Conservation (phyloP, 2,113 vertebrate species). For the Solenodon paradoxus region DNA sequence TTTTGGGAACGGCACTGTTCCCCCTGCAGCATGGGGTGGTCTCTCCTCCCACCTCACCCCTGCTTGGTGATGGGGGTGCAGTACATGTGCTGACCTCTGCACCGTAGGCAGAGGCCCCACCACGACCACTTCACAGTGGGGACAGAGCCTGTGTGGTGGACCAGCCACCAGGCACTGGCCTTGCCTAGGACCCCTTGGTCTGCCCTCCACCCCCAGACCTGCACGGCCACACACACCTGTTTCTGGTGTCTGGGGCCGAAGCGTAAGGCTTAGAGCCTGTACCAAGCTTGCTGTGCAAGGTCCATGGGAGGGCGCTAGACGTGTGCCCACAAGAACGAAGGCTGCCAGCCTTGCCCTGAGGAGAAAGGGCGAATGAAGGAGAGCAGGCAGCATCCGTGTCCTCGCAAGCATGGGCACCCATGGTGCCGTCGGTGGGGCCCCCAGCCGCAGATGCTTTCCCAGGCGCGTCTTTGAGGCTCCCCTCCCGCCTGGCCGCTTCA, state of each 20-base stretch:
- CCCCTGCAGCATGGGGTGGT: background rate
- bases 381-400: too few relatives aligned
- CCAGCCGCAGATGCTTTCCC: too few relatives aligned
- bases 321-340: constrained; percentile 63
- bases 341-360: constrained; percentile 34
- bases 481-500: too few relatives aligned
- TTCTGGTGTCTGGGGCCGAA: constrained; percentile 58
- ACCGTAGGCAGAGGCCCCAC: too few relatives aligned
- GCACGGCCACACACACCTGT: background rate
- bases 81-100: too few relatives aligned
- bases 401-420: too few relatives aligned
- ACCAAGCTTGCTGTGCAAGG: constrained; percentile 35
- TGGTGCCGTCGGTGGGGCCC: too few relatives aligned
- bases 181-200: background rate
- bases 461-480: too few relatives aligned
- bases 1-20: background rate
- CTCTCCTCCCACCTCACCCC: background rate
- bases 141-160: too few relatives aligned
- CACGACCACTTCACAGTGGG: too few relatives aligned
- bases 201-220: constrained; percentile 30
- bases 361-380: constrained; percentile 9
- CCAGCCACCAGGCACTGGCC: too few relatives aligned
- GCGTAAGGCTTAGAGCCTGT: constrained; percentile 34
- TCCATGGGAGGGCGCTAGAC: constrained; percentile 67
- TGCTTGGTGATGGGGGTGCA: too few relatives aligned